Evolutionary conservation across 53 echinoderm and acorn worm genomes (phyloP), one percentile per base, ranked within the genome.

Genomic region (Actinopyga echinites): DNA sequence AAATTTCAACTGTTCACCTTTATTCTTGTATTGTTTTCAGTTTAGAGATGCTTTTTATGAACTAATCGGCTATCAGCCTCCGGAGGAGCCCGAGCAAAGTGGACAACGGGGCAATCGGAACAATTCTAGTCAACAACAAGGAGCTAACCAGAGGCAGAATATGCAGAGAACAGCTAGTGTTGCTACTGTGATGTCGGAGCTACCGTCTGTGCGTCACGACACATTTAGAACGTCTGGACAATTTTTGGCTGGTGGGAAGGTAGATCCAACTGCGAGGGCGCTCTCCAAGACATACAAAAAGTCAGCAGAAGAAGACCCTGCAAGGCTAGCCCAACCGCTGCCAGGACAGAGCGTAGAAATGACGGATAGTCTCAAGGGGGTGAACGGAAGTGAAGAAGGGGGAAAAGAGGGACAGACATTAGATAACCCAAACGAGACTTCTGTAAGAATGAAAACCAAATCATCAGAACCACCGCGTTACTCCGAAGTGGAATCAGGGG

Each of bases 1-100:
- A 15, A 3, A 49, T 49, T 49, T 6, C 49, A 15, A 15, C n/a
- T n/a, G n/a, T n/a, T n/a, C n/a, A n/a, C n/a, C n/a, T 49, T n/a
- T n/a, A n/a, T n/a, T n/a, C n/a, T n/a, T 37, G 22, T 78, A 10
- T 24, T 44, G 11, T 53, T 53, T 78, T 3, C 83, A 83, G 83
- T 83, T 83, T 49, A 35, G 49, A 65, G 83, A 83, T 65, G 83
- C 83, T 38, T 53, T 83, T 66, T 83, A 66, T 22, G 34, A 64
- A 6, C 19, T 65, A 28, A 83, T 83, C 35, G 64, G 83, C 23
- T 83, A 83, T 66, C 65, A 66, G 30, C 83, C 65, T 23, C 30
- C 66, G 5, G 83, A 83, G n/a, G 40, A 28, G 32, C 49, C 24
- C 23, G 75, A 75, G 2, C 44, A 2, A 26, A 75, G 75, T 75